Evolutionary conservation across 2,888 invertebrate genomes (phyloP), one percentile per base, ranked within the genome.

Genomic region (Thecocarcelia acutangulata): DNA sequence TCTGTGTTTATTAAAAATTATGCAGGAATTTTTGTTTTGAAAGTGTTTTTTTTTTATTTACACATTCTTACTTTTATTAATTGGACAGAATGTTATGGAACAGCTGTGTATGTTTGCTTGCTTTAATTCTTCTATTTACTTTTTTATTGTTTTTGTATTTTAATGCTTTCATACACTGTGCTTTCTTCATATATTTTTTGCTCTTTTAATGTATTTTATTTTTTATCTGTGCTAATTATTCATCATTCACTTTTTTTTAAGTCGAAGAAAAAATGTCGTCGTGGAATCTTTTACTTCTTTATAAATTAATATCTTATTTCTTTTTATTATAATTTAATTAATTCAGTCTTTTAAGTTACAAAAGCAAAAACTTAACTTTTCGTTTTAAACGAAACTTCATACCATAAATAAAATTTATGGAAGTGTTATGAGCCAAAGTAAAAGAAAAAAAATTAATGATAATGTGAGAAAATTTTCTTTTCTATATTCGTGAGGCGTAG

Each of bases 261-360:
- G 52, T 54, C 13, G 15, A 76, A 52, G 42, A 56, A 70, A 61
- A 78, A 78, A 66, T 82, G 81, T 82, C 81, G 81, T 82, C 81
- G 81, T 82, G 81, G 81, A 78, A 74, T 77, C 52, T 44, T 75
- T 52, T 44, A 70, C 11, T 75, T 68, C 33, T 73, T 75, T 54
- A 66, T 64, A 59, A 66, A 37, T 66, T 77, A 69, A 42, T 59
- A 64, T 46, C 44, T 80, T 68, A 19, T 69, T 58, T 70, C 44
- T 42, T 48, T 77, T 74, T 46, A 37, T 54, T 70, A 72, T 76
- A 77, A 77, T 77, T 81, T 69, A 74, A 81, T 82, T 78, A 82
- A 74, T 78, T 82, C 81, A 82, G 77, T 82, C 81, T 82, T 77
- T 81, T 59, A 54, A 59, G 73, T 82, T 82, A 66, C 77, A 82